Base-by-base conservation (phyloP, 2,888 invertebrate species). In the Amblyjoppa fuscipennis region DNA sequence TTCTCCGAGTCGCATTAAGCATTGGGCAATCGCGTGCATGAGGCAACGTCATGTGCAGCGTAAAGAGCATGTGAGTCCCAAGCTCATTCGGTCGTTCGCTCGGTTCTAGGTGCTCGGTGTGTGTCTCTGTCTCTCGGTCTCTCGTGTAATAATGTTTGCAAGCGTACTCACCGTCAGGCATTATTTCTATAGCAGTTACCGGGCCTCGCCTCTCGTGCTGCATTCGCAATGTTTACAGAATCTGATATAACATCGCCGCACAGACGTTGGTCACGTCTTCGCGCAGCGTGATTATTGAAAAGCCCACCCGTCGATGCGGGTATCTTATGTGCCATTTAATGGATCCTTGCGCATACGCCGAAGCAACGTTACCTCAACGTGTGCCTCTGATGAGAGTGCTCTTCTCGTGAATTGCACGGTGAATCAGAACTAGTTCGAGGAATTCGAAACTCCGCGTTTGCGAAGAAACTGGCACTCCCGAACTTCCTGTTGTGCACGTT, bases 1-100 rank as follows among this genome's bases (percentile, higher is more conserved):
- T 89, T 91, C 90, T 85, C 87, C 86, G 87, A 90, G 89, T 88
- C 89, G 89, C 89, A 90, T 91, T 90, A 90, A 90, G 89, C 88
- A 92, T 91, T 92, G 90, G 89, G 90, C 89, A 91, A 92, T 92
- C 89, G 89, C 87, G 89, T 88, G 88, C 88, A 89, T 90, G 90
- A 89, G 89, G 90, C 89, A 90, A 90, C 90, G 89, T 90, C 88
- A 88, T 90, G 89, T 89, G 90, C 90, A 85, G 89, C 87, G 83
- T 31, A 90, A 91, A 92, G 91, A 91, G 90, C 90, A 91, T 89
- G 89, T 85, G 90, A 91, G 90, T 90, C 90, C 81, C 89, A 90
- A 89, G 89, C 88, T 85, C 82, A 81, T 84, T 74, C 85, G 76
- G 31, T 79, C 59, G 49, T 78, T 81, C 56, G 56, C 68, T 74